A percentile compares a stretch with the other conserved stretches of the same genome.
These are phyloP conservation scores for Microhierax caerulescens DNA, from an alignment of 2,797 vertebrate genomes.

Conservation along the genomic window DNA sequence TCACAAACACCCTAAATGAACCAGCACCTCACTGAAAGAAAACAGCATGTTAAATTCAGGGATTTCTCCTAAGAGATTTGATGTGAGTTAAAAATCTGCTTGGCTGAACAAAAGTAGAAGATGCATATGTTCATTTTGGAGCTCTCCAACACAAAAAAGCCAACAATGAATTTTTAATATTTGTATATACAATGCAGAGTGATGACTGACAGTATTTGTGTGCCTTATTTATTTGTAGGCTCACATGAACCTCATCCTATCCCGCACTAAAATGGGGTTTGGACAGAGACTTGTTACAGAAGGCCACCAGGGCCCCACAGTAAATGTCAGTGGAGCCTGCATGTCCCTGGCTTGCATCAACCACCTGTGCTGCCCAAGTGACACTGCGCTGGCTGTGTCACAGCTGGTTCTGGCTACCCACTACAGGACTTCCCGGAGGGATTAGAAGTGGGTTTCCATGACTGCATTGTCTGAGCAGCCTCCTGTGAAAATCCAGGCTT, in stretches of 20 bases:
- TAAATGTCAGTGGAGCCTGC: not conserved
- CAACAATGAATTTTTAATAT: not conserved
- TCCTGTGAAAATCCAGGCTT: not conserved
- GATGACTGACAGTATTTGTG: not conserved
- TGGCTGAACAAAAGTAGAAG: not conserved
- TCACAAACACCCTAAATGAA: not conserved
- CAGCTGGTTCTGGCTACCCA: not conserved
- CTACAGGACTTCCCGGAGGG: not conserved
- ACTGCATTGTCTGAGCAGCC: not conserved
- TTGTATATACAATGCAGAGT: not conserved
- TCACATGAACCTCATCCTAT: not conserved
- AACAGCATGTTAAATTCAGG: not conserved
- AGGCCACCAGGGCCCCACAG: not conserved
- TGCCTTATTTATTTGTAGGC: not conserved
- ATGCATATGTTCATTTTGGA: not conserved
- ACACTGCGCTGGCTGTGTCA: rapidly evolving
- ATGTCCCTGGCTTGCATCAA: not conserved
- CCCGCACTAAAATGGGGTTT: not conserved
- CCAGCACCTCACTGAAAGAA: not conserved
- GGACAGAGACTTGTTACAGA: not conserved
- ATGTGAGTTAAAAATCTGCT: rapidly evolving
- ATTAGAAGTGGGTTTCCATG: not conserved
- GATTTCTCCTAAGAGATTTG: not conserved
- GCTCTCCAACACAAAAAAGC: not conserved
- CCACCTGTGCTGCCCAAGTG: not conserved